Evolutionary conservation across 1,140 invertebrate genomes (phyloP).

Genomic region (Patella vulgata): DNA sequence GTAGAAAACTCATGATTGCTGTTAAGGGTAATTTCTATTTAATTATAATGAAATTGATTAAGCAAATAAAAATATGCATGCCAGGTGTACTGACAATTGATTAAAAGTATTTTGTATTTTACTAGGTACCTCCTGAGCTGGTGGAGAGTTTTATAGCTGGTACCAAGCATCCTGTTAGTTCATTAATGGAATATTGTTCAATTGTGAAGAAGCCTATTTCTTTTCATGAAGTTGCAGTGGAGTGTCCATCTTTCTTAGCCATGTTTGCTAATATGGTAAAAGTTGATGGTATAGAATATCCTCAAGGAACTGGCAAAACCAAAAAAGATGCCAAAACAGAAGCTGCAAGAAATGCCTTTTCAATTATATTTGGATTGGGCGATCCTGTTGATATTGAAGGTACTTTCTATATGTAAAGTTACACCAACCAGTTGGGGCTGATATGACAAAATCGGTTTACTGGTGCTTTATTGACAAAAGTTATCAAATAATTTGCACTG

Average conservation of each 20-base stretch:
- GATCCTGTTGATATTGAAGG: conserved; percentile 22
- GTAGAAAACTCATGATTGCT: too few species aligned
- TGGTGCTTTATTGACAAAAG: not conserved
- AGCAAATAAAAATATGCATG: too few species aligned
- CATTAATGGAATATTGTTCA: conserved; percentile 53
- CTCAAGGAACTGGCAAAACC: conserved; percentile 50
- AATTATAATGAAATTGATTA: too few species aligned
- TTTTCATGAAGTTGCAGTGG: conserved; percentile 41
- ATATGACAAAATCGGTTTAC: not conserved
- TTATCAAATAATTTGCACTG: not conserved
- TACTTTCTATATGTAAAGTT: conserved; percentile 7
- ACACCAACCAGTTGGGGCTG: too few species aligned
- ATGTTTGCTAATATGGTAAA: conserved; percentile 47
- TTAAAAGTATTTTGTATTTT: too few species aligned
- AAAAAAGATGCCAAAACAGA: conserved; percentile 63
- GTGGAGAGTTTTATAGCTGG: conserved; percentile 47
- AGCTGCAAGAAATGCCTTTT: conserved; percentile 49
- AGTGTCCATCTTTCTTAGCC: conserved; percentile 21
- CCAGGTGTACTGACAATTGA: too few species aligned
- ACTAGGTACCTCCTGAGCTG: conserved; percentile 41
- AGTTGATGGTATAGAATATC: conserved; percentile 46
- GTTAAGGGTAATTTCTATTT: too few species aligned
- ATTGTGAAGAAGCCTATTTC: conserved; percentile 28
- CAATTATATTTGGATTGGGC: conserved; percentile 39
- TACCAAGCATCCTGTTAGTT: conserved; percentile 52